A percentile compares a stretch with the other conserved stretches of the same genome.
Evolutionary conservation across 2,888 invertebrate species (phyloP).

Genomic region (Hylaea fasciaria): DNA sequence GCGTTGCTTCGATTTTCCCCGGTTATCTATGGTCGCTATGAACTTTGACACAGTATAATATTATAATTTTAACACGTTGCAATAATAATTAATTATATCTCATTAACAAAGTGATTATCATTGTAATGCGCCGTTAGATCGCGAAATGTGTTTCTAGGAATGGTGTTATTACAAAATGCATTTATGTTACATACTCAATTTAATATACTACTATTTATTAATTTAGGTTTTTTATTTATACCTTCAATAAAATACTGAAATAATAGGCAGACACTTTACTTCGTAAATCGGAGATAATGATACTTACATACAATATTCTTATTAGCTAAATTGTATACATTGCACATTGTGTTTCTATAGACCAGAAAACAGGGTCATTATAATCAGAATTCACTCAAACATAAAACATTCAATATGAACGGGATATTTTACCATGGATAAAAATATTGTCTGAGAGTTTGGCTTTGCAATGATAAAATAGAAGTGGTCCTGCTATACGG

Average conservation of each 20-base stretch:
- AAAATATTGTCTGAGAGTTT: too few relatives aligned
- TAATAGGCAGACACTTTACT: too few relatives aligned
- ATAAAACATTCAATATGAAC: too few relatives aligned
- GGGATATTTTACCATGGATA: too few relatives aligned
- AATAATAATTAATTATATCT: constrained; percentile 37
- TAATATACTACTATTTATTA: constrained; percentile 58
- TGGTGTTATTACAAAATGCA: constrained; percentile 42
- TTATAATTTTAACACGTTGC: constrained; percentile 27
- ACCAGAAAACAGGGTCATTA: not conserved
- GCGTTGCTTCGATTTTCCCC: constrained; percentile 35
- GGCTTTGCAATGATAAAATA: too few relatives aligned
- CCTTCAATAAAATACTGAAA: too few relatives aligned
- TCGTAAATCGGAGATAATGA: too few relatives aligned
- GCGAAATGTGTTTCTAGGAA: constrained; percentile 17
- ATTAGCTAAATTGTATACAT: not conserved
- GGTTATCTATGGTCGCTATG: constrained; percentile 32
- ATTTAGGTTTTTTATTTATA: constrained; percentile 41
- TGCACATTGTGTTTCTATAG: not conserved
- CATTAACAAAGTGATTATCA: constrained; percentile 28
- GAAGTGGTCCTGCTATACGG: too few relatives aligned
- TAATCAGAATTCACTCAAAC: too few relatives aligned
- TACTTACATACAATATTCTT: not conserved
- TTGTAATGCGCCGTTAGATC: constrained; percentile 8
- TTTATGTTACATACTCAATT: constrained; percentile 56
- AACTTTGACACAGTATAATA: constrained; percentile 36